These are phyloP conservation scores for Amiota minor DNA, from an alignment of 2,888 invertebrate genomes.

Conservation along the genomic window DNA sequence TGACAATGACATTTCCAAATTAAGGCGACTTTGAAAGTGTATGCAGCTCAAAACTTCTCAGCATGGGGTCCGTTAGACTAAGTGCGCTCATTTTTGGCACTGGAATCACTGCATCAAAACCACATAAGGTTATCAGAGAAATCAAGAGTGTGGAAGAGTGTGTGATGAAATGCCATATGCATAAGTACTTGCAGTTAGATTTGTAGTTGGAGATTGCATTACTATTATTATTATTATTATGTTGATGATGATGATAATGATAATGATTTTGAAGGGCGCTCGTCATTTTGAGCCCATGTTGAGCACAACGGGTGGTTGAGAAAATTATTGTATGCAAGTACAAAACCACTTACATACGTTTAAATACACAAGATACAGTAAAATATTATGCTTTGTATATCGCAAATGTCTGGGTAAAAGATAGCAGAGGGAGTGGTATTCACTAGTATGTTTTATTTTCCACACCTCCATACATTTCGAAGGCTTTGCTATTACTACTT, in stretches of 20 bases:
- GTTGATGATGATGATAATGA: neutral
- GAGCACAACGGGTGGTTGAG: constrained; percentile 57
- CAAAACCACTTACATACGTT: constrained; percentile 40
- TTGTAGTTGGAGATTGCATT: constrained; percentile 19
- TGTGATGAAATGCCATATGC: neutral
- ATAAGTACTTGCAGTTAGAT: neutral
- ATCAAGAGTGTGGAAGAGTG: neutral
- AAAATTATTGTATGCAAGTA: constrained; percentile 49
- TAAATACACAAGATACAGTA: no score
- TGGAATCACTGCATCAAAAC: no score
- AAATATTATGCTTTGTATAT: neutral
- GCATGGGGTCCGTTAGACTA: neutral
- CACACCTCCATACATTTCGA: constrained; percentile 32
- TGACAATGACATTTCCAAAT: constrained; percentile 15
- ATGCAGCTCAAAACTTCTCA: neutral
- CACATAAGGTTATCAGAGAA: neutral
- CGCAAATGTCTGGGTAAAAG: constrained; percentile 8
- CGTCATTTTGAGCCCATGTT: constrained; percentile 36
- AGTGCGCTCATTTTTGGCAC: neutral
- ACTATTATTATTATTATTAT: constrained; percentile 12
- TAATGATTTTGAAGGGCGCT: constrained; percentile 20
- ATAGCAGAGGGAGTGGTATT: neutral
- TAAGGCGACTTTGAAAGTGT: neutral
- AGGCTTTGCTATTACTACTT: constrained; percentile 27
- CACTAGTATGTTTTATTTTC: neutral